Base-by-base conservation (phyloP, 2,888 invertebrate genomes). In the Pandemis cinnamomeana region DNA sequence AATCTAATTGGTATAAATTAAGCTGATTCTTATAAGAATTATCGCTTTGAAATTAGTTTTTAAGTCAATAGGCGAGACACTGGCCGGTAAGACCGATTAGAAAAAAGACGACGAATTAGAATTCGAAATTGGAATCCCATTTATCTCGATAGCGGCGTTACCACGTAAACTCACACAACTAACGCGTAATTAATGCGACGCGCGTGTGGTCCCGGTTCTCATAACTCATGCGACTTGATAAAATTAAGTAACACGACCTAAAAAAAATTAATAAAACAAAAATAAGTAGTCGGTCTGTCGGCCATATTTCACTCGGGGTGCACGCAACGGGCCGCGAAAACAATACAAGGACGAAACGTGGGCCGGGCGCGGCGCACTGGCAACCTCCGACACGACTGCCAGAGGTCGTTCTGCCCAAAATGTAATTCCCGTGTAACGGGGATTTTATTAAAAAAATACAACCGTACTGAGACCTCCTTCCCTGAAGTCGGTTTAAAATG, bases 151-250 rank as follows among this genome's bases (percentile, higher is more conserved):
- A 75, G 69, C 64, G 63, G 71, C 74, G 71, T 70, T 81, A 76
- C 75, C 79, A 80, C 77, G 80, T 77, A 75, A 79, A 76, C 81
- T 83, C 82, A 85, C 82, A 85, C 86, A 84, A 85, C 87, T 86
- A 87, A 87, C 85, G 85, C 86, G 86, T 91, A 92, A 93, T 92
- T 91, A 93, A 88, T 87, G 81, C 90, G 82, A 88, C 88, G 90
- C 81, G 84, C 91, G 93, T 94, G 93, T 93, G 93, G 94, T 93
- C 94, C 86, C 87, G 81, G 84, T 87, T 87, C 89, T 91, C 92
- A 93, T 93, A 94, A 93, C 86, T 93, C 93, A 93, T 91, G 91
- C 87, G 89, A 91, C 90, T 93, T 92, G 92, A 94, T 93, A 94
- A 94, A 93, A 93, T 93, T 93, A 93, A 94, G 92, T 91, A 92